Conservation (phyloP, 2,888 invertebrate species). For the Tetanocera ferruginea region DNA sequence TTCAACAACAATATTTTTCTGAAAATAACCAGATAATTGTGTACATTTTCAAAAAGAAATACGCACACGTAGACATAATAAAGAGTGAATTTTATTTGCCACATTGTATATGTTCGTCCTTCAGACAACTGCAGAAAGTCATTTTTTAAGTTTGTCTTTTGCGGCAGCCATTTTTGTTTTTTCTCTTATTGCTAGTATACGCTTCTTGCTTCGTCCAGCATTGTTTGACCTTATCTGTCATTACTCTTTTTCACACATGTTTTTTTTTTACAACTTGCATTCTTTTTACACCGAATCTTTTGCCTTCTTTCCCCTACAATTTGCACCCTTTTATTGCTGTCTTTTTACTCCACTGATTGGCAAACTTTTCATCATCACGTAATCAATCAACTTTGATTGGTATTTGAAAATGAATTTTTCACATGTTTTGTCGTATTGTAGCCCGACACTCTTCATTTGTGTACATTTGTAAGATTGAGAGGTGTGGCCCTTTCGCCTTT, state of each 20-base stretch:
- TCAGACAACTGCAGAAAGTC: background rate
- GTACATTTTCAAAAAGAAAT: too few species aligned
- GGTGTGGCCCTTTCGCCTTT: background rate
- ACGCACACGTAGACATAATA: too few species aligned
- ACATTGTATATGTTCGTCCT: too few species aligned
- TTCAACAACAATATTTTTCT: too few species aligned
- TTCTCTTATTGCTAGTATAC: background rate
- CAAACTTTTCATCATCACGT: slow-evolving; percentile 43
- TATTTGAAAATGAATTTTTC: slow-evolving; percentile 36
- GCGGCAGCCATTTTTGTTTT: background rate
- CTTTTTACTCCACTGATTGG: slow-evolving; percentile 34
- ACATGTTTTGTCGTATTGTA: slow-evolving; percentile 32
- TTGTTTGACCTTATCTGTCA: background rate
- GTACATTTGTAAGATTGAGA: too few species aligned
- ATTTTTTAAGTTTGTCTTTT: background rate
- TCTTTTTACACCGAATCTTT: background rate
- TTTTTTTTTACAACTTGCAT: background rate
- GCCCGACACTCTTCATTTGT: background rate
- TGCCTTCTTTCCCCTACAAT: background rate
- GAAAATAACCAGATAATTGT: too few species aligned
- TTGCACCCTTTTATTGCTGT: background rate
- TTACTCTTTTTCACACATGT: background rate
- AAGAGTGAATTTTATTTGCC: too few species aligned
- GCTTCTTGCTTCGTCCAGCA: background rate
- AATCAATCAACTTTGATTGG: slow-evolving; percentile 44